Base-by-base conservation (phyloP, 2,888 invertebrate species). In the Drosophila histrio region DNA sequence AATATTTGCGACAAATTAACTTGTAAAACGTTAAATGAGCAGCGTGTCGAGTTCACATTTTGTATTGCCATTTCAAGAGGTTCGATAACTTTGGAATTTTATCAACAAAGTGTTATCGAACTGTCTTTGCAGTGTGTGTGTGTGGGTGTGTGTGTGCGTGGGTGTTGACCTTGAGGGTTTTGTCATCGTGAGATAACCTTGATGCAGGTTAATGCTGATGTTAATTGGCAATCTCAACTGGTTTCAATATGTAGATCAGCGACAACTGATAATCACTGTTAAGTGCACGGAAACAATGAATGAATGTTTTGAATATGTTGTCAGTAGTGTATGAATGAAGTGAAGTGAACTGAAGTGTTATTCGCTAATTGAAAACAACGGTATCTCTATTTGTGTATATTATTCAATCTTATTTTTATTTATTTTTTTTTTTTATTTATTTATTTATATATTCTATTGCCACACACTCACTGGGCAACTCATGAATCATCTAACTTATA, bases 31-130 rank as follows among this genome's bases (percentile, higher is more conserved):
- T 8, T 32, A 43, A 69, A 68, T 68, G 70, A 74, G 56, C 49
- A 28, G 52, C 61, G 7, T 63, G 61, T 64, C 28, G 39, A 28
- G 28, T 39, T 13, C 22, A 32, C 19, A 9, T 8, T n/a, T 28
- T 53, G 28, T 61, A 56, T 44, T 52, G 24, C 22, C 36, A 44
- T 54, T 43, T 63, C 57, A 15, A 61, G 69, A 72, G 63, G 24
- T 26, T 54, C 53, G 87, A 83, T 83, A 80, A 64, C 65, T 77
- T 49, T 63, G 83, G 87, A 30, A 83, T 83, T 84, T 83, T 68
- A 83, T 83, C 83, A 71, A 47, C 24, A 34, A 38, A 38, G 17
- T 63, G 66, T 66, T 75, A 79, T 75, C 65, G 67, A 46, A 21
- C 28, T 19, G 19, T 36, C 34, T 28, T 19, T 9, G 8, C 13